Evolutionary conservation across 2,888 invertebrate genomes (phyloP).

Genomic region (Invenusta paracnida): DNA sequence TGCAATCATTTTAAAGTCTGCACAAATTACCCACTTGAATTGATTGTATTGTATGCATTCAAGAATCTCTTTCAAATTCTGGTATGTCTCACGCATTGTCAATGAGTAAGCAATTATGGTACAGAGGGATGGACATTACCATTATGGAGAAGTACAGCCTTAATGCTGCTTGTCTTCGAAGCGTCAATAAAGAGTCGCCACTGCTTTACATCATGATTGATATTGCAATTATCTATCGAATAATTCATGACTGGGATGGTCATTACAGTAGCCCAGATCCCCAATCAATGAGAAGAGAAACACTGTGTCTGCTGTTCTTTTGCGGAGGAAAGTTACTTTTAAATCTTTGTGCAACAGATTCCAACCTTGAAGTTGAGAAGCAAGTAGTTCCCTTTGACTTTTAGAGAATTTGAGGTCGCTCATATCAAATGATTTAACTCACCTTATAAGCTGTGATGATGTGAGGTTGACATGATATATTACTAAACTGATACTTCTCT

Average conservation of each 20-base stretch:
- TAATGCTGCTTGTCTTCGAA: not conserved
- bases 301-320: not conserved
- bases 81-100: constrained; percentile 46
- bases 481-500: no score
- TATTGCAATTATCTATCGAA: not conserved
- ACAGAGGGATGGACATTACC: not conserved
- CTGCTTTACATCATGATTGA: not conserved
- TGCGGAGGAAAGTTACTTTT: not conserved
- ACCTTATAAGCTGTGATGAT: no score
- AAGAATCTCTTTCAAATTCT: constrained; percentile 46
- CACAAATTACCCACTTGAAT: constrained; percentile 46
- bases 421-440: no score
- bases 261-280: not conserved
- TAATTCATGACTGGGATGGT: not conserved
- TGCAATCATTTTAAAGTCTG: constrained; percentile 48
- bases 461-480: no score
- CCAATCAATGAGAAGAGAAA: not conserved
- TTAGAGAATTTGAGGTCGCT: no score
- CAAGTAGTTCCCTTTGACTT: no score
- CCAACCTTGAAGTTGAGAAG: not conserved
- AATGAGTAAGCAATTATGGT: constrained; percentile 42
- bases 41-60: constrained; percentile 45
- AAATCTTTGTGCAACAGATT: not conserved
- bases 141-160: constrained; percentile 8
- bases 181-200: not conserved